Evolutionary conservation across 2,113 vertebrate genomes (phyloP).

Genomic region (Chionodraco myersi): DNA sequence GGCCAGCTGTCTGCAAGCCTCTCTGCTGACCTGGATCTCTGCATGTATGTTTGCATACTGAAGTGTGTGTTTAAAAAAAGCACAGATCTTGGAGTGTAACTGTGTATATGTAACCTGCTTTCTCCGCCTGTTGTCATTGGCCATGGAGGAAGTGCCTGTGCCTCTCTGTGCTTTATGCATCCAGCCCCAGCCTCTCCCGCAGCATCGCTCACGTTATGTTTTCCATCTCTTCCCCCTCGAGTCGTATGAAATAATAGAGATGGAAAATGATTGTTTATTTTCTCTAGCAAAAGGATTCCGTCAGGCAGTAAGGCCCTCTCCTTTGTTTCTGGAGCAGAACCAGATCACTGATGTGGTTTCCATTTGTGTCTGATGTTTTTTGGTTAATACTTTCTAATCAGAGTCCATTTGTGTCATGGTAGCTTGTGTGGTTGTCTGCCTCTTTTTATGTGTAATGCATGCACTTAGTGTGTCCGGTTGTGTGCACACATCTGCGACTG

Average conservation of each 20-base stretch:
- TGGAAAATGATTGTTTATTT: slow-evolving; percentile 65
- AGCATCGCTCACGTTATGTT: slow-evolving; percentile 44
- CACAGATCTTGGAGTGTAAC: not conserved
- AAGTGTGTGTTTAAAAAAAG: not conserved
- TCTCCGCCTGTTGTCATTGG: slow-evolving; percentile 50
- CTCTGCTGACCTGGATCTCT: slow-evolving; percentile 41
- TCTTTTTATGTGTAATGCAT: slow-evolving; percentile 41
- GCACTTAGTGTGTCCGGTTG: slow-evolving; percentile 26
- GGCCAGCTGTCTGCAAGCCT: slow-evolving; percentile 22
- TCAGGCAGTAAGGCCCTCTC: slow-evolving; percentile 29
- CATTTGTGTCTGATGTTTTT: slow-evolving; percentile 67
- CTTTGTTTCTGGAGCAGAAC: slow-evolving; percentile 57
- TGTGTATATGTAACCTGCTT: slow-evolving; percentile 12
- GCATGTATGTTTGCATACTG: not conserved
- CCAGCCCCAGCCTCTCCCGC: slow-evolving; percentile 52
- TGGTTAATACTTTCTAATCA: slow-evolving; percentile 77
- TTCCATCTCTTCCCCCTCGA: slow-evolving; percentile 47
- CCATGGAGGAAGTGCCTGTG: slow-evolving; percentile 38
- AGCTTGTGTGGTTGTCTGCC: slow-evolving; percentile 35
- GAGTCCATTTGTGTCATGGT: slow-evolving; percentile 66
- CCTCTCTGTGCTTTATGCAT: slow-evolving; percentile 50
- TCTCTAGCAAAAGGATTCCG: slow-evolving; percentile 36
- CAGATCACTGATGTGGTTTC: slow-evolving; percentile 74
- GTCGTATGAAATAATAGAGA: slow-evolving; percentile 51
- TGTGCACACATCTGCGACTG: slow-evolving; percentile 31